Evolutionary conservation across 2,113 vertebrate genomes (phyloP), one percentile per base, ranked within the genome.

Genomic region (Upupa epops): DNA sequence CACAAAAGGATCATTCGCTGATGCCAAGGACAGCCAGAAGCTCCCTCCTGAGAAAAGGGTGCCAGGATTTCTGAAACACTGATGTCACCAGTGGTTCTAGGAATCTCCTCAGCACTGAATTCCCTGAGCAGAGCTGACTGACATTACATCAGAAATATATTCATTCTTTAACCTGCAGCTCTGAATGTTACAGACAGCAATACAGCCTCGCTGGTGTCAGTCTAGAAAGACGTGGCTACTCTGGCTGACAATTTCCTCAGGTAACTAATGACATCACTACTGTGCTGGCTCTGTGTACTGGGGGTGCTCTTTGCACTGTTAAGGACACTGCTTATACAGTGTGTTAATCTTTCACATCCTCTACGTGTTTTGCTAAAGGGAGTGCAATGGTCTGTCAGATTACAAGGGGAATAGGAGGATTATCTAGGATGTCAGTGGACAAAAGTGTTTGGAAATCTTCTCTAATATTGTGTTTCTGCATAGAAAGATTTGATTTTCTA

Each of bases 21-120:
- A 78, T 91, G 46, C 52, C 65, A 63, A 63, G 31, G 70, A 52
- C 45, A 93, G 56, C 56, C 56, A 88, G 88, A 86, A 83, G 46
- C 42, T 93, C 90, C 60, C 77, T 93, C 69, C 78, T 68, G n/a
- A 85, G 59, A 48, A 90, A 78, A 85, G 64, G 25, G 52, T 81
- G 75, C 72, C 69, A 89, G 55, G 36, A 91, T 88, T 95, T 91
- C 71, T 82, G 26, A 89, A 76, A 52, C 40, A 37, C 37, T 56
- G 80, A 54, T 85, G 73, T 45, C 37, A 90, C 21, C 70, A 77
- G 60, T 90, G 34, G 31, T 18, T 76, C 52, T 26, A 42, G 64
- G 84, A 86, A 84, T 88, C 60, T 68, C n/a, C 49, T 85, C 78
- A 51, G 32, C 3, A 0, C 13, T 72, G 58, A 83, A 36, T 6